Evolutionary conservation across 2,113 vertebrate genomes (phyloP).

Genomic region (Macaca mulatta): DNA sequence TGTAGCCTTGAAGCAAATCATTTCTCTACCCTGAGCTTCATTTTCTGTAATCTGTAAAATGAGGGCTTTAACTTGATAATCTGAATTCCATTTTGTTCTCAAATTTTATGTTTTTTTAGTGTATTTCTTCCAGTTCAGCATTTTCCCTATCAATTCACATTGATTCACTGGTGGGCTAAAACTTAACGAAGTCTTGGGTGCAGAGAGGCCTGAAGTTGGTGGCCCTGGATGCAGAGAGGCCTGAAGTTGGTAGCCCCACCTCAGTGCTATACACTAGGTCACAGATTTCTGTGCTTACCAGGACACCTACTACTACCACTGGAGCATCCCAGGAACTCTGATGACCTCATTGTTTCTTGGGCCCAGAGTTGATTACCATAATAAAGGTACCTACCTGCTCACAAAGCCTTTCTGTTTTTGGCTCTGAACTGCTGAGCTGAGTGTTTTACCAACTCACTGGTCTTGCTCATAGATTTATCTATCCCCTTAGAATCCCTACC

Average conservation of each 20-base stretch:
- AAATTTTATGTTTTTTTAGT: background rate
- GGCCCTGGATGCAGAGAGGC: background rate
- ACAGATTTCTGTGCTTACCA: background rate
- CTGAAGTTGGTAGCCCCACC: background rate
- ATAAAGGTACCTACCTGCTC: slow-evolving; percentile 27
- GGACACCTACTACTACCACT: background rate
- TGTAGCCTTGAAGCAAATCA: background rate
- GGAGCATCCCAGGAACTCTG: background rate
- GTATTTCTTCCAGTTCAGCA: background rate
- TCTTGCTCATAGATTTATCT: slow-evolving; percentile 53
- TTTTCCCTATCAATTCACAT: background rate
- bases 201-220: background rate
- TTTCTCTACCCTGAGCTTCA: background rate
- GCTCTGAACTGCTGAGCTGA: slow-evolving; percentile 33
- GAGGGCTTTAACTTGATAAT: background rate
- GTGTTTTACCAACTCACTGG: slow-evolving; percentile 24
- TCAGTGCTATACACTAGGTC: rapidly evolving
- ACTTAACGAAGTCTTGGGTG: background rate
- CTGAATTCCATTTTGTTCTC: background rate
- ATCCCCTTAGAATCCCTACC: background rate
- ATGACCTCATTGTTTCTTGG: background rate
- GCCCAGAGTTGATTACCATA: background rate
- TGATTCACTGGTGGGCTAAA: background rate
- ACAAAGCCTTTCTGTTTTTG: slow-evolving; percentile 45
- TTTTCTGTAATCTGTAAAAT: background rate